Evolutionary conservation across 2,888 invertebrate species (phyloP).

Genomic region (Apomyelois bistriatella): DNA sequence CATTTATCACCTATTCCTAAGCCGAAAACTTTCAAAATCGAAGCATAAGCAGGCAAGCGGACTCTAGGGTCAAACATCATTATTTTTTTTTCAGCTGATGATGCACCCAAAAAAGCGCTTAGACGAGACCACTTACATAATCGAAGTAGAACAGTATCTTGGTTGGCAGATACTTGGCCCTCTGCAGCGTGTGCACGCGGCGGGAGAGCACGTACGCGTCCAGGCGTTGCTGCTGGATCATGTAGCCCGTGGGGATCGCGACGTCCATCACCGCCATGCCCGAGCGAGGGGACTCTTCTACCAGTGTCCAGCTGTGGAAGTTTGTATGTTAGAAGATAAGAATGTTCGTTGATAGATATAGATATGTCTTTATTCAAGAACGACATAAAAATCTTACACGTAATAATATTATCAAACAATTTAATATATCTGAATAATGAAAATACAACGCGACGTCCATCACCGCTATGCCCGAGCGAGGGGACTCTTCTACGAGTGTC

Average conservation of each 20-base stretch:
- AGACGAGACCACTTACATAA: constrained; percentile 93
- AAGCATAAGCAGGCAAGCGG: too few species aligned
- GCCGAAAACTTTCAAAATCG: too few species aligned
- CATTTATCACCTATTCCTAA: too few species aligned
- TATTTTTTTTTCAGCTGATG: too few species aligned
- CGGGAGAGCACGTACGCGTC: constrained; percentile 91
- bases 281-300: constrained; percentile 88
- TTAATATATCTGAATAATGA: too few species aligned
- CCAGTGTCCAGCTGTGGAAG: constrained; percentile 86
- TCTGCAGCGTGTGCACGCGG: constrained; percentile 88
- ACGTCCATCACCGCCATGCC: constrained; percentile 94
- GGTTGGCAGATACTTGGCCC: constrained; percentile 89
- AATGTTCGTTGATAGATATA: neutral
- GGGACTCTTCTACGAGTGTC: constrained; percentile 87
- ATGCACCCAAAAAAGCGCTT: too few species aligned
- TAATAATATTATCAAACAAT: too few species aligned
- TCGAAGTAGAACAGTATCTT: constrained; percentile 96
- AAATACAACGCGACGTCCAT: constrained; percentile 90
- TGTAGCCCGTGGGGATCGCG: constrained; percentile 93
- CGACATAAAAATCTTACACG: too few species aligned
- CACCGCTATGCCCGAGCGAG: constrained; percentile 92
- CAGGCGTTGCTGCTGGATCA: constrained; percentile 93
- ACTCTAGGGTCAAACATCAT: too few species aligned
- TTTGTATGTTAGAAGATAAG: too few species aligned
- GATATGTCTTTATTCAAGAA: too few species aligned